Percentiles rank a stretch among this genome's conserved stretches.
Conservation (phyloP, 23 tunicate species). For the Styela clava region DNA sequence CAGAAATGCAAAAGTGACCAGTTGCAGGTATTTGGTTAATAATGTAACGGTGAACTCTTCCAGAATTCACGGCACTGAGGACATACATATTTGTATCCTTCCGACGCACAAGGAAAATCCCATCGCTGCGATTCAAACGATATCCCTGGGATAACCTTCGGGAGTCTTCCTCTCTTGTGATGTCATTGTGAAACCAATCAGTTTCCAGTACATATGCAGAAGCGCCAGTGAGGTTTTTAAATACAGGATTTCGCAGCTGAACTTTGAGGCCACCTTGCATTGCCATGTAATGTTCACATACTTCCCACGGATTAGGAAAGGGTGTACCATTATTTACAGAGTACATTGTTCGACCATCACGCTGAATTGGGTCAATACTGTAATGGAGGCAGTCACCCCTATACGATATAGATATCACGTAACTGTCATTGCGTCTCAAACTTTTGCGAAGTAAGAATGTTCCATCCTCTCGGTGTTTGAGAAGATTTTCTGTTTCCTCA, state of each 20-base stretch:
- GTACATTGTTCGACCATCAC: slow-evolving; percentile 19
- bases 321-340: slow-evolving; percentile 46
- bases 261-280: slow-evolving; percentile 54
- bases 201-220: slow-evolving; percentile 11
- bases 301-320: slow-evolving; percentile 14
- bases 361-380: slow-evolving; percentile 24
- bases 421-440: slow-evolving; percentile 19
- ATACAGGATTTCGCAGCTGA: slow-evolving; percentile 42
- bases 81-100: slow-evolving; percentile 45
- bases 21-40: slow-evolving; percentile 32
- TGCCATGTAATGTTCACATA: slow-evolving; percentile 70
- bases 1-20: slow-evolving; percentile 23
- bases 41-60: slow-evolving; percentile 56
- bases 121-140: slow-evolving; percentile 24
- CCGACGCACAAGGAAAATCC: slow-evolving; percentile 52
- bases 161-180: slow-evolving; percentile 72
- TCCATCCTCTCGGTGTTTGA: slow-evolving; percentile 34
- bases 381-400: slow-evolving; percentile 43
- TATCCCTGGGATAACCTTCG: slow-evolving; percentile 46
- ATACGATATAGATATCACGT: slow-evolving; percentile 53
- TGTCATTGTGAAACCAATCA: slow-evolving; percentile 71
- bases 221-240: background rate
- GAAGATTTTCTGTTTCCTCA: slow-evolving; percentile 20
- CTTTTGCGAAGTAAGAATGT: slow-evolving; percentile 64
- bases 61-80: slow-evolving; percentile 45